A percentile compares a stretch with the other conserved stretches of the same genome.
These are phyloP conservation scores for Epicampocera succincta DNA, from an alignment of 2,888 invertebrate genomes.

Conservation along the genomic window DNA sequence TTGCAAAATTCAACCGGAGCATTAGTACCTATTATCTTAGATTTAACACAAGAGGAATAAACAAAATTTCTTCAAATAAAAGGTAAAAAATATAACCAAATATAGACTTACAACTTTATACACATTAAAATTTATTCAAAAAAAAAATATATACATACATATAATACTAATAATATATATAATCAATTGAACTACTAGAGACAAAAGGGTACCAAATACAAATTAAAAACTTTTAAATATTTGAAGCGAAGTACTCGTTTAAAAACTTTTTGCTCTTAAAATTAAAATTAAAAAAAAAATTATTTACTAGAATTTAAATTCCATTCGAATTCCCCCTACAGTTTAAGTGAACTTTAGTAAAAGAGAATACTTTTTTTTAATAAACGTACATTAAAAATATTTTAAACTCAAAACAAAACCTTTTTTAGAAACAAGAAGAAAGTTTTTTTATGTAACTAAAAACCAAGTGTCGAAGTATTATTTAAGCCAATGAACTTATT, in stretches of 20 bases:
- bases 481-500: no score
- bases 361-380: no score
- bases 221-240: not conserved
- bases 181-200: constrained; percentile 37
- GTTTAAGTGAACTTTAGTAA: no score
- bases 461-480: no score
- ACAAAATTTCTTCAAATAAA: constrained; percentile 57
- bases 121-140: constrained; percentile 55
- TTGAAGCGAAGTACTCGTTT: constrained; percentile 39
- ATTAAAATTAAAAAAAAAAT: no score
- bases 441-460: no score
- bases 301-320: no score
- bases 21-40: constrained; percentile 68
- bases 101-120: constrained; percentile 68
- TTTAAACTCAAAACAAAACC: no score
- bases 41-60: constrained; percentile 56
- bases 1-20: constrained; percentile 40
- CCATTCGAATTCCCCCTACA: not conserved
- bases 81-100: constrained; percentile 63
- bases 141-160: constrained; percentile 2
- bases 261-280: constrained; percentile 42
- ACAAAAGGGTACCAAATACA: constrained; percentile 60
- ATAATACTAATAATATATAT: constrained; percentile 4
- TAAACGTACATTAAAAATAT: no score
- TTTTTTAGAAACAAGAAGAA: no score